Evolutionary conservation across 2,113 vertebrate species (phyloP), one percentile per base, ranked within the genome.

Genomic region (Passer montanus): DNA sequence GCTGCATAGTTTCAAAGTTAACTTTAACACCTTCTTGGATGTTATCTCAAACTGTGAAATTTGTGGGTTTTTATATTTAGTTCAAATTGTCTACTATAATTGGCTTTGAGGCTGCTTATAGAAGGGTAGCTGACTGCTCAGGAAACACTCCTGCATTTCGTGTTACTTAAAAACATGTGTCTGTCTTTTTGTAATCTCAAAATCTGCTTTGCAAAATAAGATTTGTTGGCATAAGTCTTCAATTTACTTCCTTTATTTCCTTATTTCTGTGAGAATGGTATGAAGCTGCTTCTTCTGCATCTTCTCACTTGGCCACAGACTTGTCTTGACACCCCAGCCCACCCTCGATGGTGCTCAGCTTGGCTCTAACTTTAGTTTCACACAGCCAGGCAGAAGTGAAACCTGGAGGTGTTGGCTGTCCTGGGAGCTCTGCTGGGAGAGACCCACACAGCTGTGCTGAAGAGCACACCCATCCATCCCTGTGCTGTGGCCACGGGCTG

Each of bases 321-420:
- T 96, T 93, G 91, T 70, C 73, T 70, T 87, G 85, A 73, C 49
- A 46, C 62, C 35, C 19, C 35, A 35, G 28, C 26, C 69, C 49
- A 16, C 33, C 35, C 13, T 27, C 0, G 7, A 8, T 80, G 87
- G 95, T 94, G 81, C 91, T 92, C 79, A 64, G 88, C 88, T 97
- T 90, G 78, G 82, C 93, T 92, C 97, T 96, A 84, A 91, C 88
- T 98, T 96, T 80, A 92, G 91, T 88, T 95, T 87, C 68, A 28
- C 64, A 15, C 84, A 73, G 20, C 31, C 78, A 95, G 89, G 87
- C 84, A 72, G 84, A 88, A 86, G 77, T 81, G 93, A 92, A 97
- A 79, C 63, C 59, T 89, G 59, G 90, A 91, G 94, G 91, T 89
- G 35, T 95, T 95, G 83, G 70, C 94, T 98, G 93, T 97, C 95